Evolutionary conservation across 2,113 vertebrate species (phyloP).

Genomic region (Phaetusa simplex): DNA sequence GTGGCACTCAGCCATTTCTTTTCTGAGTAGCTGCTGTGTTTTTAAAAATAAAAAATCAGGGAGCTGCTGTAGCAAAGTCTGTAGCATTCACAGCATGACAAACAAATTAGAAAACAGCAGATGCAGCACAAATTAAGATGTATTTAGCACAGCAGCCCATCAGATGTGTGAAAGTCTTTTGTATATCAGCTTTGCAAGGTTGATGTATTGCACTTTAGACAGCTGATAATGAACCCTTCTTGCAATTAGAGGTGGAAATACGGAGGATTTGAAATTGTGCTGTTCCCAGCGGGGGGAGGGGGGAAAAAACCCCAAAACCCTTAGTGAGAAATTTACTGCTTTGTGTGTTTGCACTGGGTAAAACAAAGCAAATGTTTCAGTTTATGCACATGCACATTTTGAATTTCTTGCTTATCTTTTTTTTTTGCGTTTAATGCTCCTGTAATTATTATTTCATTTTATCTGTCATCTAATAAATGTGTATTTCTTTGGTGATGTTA

Average conservation of each 20-base stretch:
- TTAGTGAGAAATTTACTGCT: slow-evolving; percentile 38
- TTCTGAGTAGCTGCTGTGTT: slow-evolving; percentile 67
- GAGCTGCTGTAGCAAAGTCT: slow-evolving; percentile 74
- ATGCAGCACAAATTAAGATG: slow-evolving; percentile 88
- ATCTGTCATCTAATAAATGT: slow-evolving; percentile 51
- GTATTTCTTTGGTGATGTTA: slow-evolving; percentile 34
- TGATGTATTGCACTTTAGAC: slow-evolving; percentile 80
- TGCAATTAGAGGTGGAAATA: slow-evolving; percentile 81
- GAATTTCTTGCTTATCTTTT: background rate
- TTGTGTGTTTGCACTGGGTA: slow-evolving; percentile 6
- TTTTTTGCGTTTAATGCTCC: slow-evolving; percentile 29
- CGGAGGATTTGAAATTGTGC: slow-evolving; percentile 72
- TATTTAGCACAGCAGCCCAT: slow-evolving; percentile 85
- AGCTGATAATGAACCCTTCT: slow-evolving; percentile 80
- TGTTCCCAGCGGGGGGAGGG: slow-evolving; percentile 56
- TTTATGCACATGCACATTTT: slow-evolving; percentile 36
- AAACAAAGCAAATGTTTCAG: slow-evolving; percentile 42
- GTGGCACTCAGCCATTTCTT: slow-evolving; percentile 71
- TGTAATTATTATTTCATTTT: slow-evolving; percentile 47
- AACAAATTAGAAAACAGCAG: slow-evolving; percentile 85
- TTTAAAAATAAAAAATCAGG: slow-evolving; percentile 65
- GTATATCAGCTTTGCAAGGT: slow-evolving; percentile 78
- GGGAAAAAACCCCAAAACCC: background rate
- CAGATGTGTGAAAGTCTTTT: slow-evolving; percentile 82
- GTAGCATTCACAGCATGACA: slow-evolving; percentile 79